Base-by-base conservation (phyloP, 92 coral and sea anemone genomes). In the Paragorgia papillata region DNA sequence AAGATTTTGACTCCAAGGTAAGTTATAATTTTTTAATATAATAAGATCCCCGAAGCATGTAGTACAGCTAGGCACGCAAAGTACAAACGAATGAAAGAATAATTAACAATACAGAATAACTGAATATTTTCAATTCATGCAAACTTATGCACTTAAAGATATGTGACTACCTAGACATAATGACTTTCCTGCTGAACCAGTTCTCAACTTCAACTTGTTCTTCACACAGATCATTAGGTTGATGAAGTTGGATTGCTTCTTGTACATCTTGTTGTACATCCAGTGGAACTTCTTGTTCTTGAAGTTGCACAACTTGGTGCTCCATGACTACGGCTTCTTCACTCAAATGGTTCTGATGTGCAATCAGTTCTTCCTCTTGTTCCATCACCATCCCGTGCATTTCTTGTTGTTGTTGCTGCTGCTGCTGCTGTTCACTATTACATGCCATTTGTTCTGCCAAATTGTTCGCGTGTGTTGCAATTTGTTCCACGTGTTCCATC, bases 281-380 rank as follows among this genome's bases (percentile, higher is more conserved):
- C 48, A 63, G 29, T 28, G 78, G 26, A 31, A 71, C 78, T 30
- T 71, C 78, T 29, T 71, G 78, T 24, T 71, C 48, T 63, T 63
- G 69, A 63, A 63, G 25, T 2, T 63, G 69, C 10, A 63, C 69
- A 30, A 63, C 69, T n/a, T 33, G 44, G n/a, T 71, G 63, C 18
- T 71, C 78, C 15, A 71, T 37, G 20, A 64, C 64, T 1, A 55
- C 78, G 30, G 53, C 49, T 25, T 71, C 44, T 71, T 32, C 78
- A 10, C 49, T 37, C 21, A 71, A 48, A 53, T 71, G 78, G 21
- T 54, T 55, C 75, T 19, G 58, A 17, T 48, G 34, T 8, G 57
- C 29, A 34, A 68, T 59, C 12, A 68, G 1, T 15, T 68, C 58
- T 19, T 40, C 75, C 18, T 33, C 75, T 68, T 68, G 75, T 25